Base-by-base conservation (phyloP, 2,888 invertebrate genomes). In the Onchidella celtica region DNA sequence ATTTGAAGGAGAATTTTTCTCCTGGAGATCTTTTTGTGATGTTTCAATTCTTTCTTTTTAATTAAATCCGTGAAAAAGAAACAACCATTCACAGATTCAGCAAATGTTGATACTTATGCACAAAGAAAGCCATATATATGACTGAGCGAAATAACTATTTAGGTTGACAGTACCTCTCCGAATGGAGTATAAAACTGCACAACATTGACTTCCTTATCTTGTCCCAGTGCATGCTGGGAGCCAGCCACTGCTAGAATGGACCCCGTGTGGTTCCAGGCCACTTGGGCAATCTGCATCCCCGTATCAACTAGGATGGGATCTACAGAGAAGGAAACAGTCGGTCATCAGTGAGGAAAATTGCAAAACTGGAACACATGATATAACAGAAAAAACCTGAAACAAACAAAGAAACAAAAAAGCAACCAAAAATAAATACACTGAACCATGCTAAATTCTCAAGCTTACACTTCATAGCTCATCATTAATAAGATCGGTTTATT, bases 231-330 rank as follows among this genome's bases (percentile, higher is more conserved):
- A 80, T 94, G 94, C 89, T 94, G 94, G n/a, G 93, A 92, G 1
- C 99, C 99, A 27, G 97, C 96, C 4, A 97, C 95, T 0, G 98
- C 99, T 68, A 99, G 91, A 2, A 98, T 95, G 21, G 96, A 96
- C 0, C 98, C 99, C 89, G 96, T 96, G 89, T 97, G 97, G 92
- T 98, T 99, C 99, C 99, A 99, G 87, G 96, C 95, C 79, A 97
- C 96, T 90, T 96, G 96, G 61, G 96, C 95, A 9, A 97, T 95
- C 34, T 95, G 95, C 95, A 98, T 96, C 57, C 96, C 96, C 0
- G 97, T 96, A 89, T 98, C 97, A 34, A 99, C 94, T 66, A 97
- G 94, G 9, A 97, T 94, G 11, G 98, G 97, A 91, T 95, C 97
- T 97, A 92, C 61, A 94, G 94, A 70, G 74, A 79, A 57, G 6